Percentiles rank a stretch among this genome's conserved stretches.
Conservation (phyloP, 1,140 invertebrate genomes). For the Reticulitermes speratus region DNA sequence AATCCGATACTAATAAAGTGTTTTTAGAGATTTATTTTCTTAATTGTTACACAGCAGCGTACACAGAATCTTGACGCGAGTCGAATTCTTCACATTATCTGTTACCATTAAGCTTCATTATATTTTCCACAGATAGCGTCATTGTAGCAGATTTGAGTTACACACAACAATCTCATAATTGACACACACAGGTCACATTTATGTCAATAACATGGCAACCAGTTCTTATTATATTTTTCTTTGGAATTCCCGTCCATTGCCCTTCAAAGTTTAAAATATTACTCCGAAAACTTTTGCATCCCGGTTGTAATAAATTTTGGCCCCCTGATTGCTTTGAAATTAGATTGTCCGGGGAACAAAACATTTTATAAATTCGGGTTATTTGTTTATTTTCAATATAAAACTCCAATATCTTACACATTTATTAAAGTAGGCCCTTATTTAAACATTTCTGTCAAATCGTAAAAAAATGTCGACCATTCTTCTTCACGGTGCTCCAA, state of each 20-base stretch:
- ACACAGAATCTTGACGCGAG: not conserved
- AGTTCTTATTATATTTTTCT: not conserved
- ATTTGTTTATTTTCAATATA: not conserved
- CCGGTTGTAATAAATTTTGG: not conserved
- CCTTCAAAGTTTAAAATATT: not conserved
- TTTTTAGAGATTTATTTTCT: slow-evolving; percentile 6
- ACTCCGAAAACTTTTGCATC: not conserved
- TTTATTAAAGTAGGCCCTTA: slow-evolving; percentile 11
- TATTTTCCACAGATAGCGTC: not conserved
- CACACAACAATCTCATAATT: slow-evolving; percentile 14
- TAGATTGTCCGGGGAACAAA: slow-evolving; percentile 6
- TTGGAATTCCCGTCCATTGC: not conserved
- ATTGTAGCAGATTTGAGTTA: slow-evolving; percentile 6
- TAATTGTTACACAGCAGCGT: slow-evolving; percentile 12
- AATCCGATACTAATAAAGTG: not conserved
- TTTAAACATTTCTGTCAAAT: not conserved
- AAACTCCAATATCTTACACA: slow-evolving; percentile 6
- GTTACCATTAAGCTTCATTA: not conserved
- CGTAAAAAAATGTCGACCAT: not conserved
- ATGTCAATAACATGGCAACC: not conserved
- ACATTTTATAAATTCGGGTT: not conserved
- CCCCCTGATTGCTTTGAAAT: not conserved
- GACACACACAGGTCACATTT: slow-evolving; percentile 14
- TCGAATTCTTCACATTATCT: not conserved
- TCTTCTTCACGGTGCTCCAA: not conserved